phyloP scores from a whole-genome alignment of 2,888 invertebrate genomes.

The Macrophya annulata region DNA sequence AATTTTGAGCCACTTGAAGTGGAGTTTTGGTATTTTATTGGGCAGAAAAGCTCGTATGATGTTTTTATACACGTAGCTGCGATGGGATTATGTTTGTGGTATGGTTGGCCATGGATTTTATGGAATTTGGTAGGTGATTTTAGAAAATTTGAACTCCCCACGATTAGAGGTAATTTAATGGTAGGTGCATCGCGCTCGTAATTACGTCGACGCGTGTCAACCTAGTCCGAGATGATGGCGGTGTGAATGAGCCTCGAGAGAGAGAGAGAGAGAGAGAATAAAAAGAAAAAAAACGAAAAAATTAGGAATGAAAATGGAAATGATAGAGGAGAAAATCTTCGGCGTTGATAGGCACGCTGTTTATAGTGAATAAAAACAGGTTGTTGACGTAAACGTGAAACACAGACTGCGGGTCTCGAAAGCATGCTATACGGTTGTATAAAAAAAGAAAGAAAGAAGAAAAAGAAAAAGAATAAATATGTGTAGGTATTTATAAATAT shows the following conservation, averaged over 20 bases:
- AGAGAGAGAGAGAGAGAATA: not conserved
- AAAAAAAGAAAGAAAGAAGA: too few relatives aligned
- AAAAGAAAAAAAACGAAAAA: not conserved
- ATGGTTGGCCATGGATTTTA: not conserved
- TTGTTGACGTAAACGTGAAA: slow-evolving; percentile 30
- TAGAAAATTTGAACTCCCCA: slow-evolving; percentile 14
- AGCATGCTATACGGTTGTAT: not conserved
- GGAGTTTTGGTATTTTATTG: slow-evolving; percentile 25
- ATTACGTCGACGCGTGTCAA: slow-evolving; percentile 37
- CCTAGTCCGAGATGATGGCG: not conserved
- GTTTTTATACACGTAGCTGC: not conserved
- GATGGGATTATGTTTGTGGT: not conserved
- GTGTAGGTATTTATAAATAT: slow-evolving; percentile 21
- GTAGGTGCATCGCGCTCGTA: not conserved
- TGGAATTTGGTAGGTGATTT: slow-evolving; percentile 15
- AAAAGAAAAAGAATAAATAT: not conserved
- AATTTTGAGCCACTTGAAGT: slow-evolving; percentile 21
- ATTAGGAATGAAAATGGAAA: slow-evolving; percentile 56
- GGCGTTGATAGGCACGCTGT: slow-evolving; percentile 24
- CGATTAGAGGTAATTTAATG: slow-evolving; percentile 21
- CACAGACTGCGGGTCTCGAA: slow-evolving; percentile 40
- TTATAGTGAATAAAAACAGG: slow-evolving; percentile 30
- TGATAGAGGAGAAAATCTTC: slow-evolving; percentile 30
- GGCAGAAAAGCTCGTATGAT: slow-evolving; percentile 15
- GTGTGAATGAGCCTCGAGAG: not conserved